These are phyloP conservation scores for Cossypha niveicapilla DNA, from an alignment of 2,797 vertebrate genomes.

Conservation along the genomic window DNA sequence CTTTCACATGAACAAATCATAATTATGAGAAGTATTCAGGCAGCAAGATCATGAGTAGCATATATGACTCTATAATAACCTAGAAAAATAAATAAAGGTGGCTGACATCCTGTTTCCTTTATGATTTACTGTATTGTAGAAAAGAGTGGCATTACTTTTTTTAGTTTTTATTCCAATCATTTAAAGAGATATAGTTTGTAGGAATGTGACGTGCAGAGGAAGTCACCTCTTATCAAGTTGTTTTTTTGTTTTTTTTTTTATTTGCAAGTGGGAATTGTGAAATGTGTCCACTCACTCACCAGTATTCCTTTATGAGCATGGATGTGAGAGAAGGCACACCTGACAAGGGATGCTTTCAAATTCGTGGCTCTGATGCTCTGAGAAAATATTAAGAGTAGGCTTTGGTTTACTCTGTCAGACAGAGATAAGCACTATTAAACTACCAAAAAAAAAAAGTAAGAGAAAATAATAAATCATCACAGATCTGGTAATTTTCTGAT, in stretches of 20 bases:
- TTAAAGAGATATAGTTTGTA: background rate
- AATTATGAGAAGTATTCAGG: background rate
- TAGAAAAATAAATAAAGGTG: slow-evolving; percentile 21
- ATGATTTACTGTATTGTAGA: background rate
- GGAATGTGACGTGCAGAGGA: background rate
- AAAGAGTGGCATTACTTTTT: background rate
- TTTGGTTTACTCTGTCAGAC: background rate
- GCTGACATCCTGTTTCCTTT: slow-evolving; percentile 30
- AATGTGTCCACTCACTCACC: background rate
- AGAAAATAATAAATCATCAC: background rate
- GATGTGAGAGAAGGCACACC: background rate
- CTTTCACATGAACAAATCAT: background rate
- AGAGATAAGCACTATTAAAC: background rate
- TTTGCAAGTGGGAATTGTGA: background rate
- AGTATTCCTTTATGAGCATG: background rate
- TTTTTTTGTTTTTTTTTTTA: background rate
- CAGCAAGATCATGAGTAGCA: background rate
- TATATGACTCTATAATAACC: background rate
- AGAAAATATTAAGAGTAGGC: background rate
- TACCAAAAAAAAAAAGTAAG: background rate
- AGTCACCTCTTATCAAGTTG: background rate
- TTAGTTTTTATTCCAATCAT: background rate
- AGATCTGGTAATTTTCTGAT: background rate
- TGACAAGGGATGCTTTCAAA: background rate
- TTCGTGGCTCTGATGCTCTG: background rate